A percentile compares a stretch with the other conserved stretches of the same genome.
These are phyloP conservation scores for Drosophila siamana DNA, from an alignment of 2,888 invertebrate genomes.

Conservation along the genomic window DNA sequence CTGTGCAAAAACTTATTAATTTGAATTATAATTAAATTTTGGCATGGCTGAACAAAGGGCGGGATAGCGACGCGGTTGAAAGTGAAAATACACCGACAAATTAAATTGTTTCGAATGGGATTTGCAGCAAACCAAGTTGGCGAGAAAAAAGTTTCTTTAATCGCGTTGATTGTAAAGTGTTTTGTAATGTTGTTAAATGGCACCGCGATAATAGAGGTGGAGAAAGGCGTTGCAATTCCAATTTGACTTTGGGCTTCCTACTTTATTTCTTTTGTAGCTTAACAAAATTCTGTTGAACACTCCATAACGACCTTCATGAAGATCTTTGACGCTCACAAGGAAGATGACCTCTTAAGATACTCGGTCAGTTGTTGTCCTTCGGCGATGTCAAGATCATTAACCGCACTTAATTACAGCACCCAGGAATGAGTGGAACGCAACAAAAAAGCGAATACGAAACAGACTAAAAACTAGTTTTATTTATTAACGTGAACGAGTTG, in stretches of 20 bases:
- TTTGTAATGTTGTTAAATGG: not conserved
- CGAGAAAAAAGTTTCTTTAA: constrained; percentile 1
- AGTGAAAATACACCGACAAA: constrained; percentile 32
- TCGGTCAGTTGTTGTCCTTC: constrained; percentile 1
- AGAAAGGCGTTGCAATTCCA: not conserved
- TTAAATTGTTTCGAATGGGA: constrained; percentile 13
- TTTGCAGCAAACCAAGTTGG: not conserved
- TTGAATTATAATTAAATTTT: constrained; percentile 54
- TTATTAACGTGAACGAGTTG: constrained; percentile 8
- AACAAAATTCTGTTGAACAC: too few species aligned
- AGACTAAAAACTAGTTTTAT: constrained; percentile 6
- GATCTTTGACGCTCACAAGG: constrained; percentile 17
- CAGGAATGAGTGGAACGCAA: constrained; percentile 4
- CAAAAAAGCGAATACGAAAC: not conserved
- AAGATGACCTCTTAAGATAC: constrained; percentile 3
- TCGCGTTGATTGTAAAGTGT: not conserved
- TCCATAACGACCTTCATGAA: too few species aligned
- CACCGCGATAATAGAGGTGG: not conserved
- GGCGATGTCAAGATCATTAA: constrained; percentile 41
- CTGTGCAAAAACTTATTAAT: constrained; percentile 21
- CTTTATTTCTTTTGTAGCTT: not conserved
- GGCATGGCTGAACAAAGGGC: constrained; percentile 39
- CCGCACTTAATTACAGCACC: not conserved
- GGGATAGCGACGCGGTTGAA: constrained; percentile 9
- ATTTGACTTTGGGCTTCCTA: too few species aligned